Base-by-base conservation (phyloP, 2,888 invertebrate species). In the Dynastes tityus region DNA sequence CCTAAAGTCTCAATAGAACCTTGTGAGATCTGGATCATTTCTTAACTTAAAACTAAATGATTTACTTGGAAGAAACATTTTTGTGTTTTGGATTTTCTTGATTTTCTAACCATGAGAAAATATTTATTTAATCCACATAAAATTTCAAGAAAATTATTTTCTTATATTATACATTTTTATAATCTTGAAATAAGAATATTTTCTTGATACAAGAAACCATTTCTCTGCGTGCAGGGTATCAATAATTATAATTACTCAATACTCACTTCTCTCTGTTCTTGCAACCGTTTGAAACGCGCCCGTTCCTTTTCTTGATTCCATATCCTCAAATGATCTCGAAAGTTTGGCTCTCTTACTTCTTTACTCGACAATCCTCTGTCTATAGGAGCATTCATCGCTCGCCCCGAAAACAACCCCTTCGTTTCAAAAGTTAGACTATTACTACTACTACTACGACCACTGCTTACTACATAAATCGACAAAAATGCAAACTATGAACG, bases 221-320 rank as follows among this genome's bases (percentile, higher is more conserved):
- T 22, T 22, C 22, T 22, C 22, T 22, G 22, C 0, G 22, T 22
- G 1, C 22, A 37, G 32, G 32, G 32, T 37, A 37, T 5, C 32
- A 37, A 37, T 37, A 37, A 37, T 37, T 37, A 37, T 37, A 37
- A 37, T 37, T 37, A 5, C 32, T 37, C 5, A 37, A 67, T 22
- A 77, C 80, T 77, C 82, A 88, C 88, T 85, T 88, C 86, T 81
- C 83, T 84, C 81, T 88, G 88, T 82, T 88, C 88, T 71, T 84
- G 82, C 4, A 86, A 65, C 79, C 87, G 87, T 78, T 83, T 85
- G 45, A 81, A 79, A 29, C 83, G 82, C 27, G 83, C 84, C 45
- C 82, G 81, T 70, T 88, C 87, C 80, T 86, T 85, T 67, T 88
- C 86, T 77, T 83, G 84, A 37, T 85, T 84, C 86, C 87, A 86